Evolutionary conservation across 1,140 invertebrate species (phyloP), one percentile per base, ranked within the genome.

Genomic region (Pteromalus puparum): DNA sequence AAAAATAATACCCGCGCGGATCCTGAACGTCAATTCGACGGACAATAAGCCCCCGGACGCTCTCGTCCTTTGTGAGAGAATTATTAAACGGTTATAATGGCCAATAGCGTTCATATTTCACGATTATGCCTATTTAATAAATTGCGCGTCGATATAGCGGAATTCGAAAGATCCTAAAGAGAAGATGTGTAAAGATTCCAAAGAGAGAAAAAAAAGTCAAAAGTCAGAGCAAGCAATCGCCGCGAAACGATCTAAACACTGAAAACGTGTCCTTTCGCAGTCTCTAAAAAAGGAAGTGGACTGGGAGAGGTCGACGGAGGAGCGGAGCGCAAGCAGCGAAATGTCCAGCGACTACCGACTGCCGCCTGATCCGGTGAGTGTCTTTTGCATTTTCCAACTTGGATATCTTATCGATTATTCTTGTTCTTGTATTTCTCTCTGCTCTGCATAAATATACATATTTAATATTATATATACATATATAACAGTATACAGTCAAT

Each of bases 211-310:
- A 1, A 21, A n/a, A 61, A 18, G 1, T 21, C 18, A 1, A 30
- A 28, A 28, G 26, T 13, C 24, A 18, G 24, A 13, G 67, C 48
- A 61, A 77, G 61, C 12, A 61, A 81, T 74, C 28, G 72, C 21
- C 28, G 34, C n/a, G 72, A 18, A 82, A 75, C 77, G 83, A 87
- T 85, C 70, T 87, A 85, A 87, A 83, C 38, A 77, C 0, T 48
- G 61, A 77, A 34, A 77, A 77, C 65, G 74, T 77, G 38, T 86
- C 30, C 81, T 83, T 88, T 88, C 92, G 70, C 94, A 97, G 97
- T 97, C 96, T 68, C 92, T 97, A 88, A 97, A 97, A 91, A 97
- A 97, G 94, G 97, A 97, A 95, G 95, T 96, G 87, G 97, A 97
- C 90, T 97, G 96, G 96, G 95, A 96, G 91, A 94, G 95, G 89